These are phyloP conservation scores for Stigmatopora argus DNA, from an alignment of 2,113 vertebrate genomes.

Conservation along the genomic window DNA sequence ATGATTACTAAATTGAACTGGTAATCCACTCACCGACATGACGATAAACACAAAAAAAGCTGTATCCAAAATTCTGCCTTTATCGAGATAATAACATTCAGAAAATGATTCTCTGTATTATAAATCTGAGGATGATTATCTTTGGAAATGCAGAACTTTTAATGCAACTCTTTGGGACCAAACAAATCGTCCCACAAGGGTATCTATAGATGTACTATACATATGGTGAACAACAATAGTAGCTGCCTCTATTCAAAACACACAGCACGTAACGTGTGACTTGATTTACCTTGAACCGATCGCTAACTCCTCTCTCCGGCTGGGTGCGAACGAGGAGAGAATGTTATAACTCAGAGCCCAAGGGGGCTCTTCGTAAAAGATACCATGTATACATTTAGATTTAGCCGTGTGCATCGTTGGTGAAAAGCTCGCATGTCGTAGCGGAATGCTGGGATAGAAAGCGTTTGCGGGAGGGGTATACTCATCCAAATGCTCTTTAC, in stretches of 20 bases:
- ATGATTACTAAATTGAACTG: neutral
- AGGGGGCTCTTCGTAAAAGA: conserved; percentile 22
- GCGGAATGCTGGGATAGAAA: conserved; percentile 49
- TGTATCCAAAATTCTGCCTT: neutral
- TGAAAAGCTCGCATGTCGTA: conserved; percentile 7
- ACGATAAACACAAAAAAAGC: neutral
- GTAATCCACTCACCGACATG: neutral
- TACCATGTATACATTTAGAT: conserved; percentile 31
- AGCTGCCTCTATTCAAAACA: conserved; percentile 23
- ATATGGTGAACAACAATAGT: neutral
- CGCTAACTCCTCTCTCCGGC: conserved; percentile 69
- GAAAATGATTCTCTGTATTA: neutral
- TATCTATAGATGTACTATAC: neutral
- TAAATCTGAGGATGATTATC: neutral
- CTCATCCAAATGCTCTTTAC: conserved; percentile 12
- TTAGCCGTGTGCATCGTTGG: neutral
- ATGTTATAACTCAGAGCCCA: conserved; percentile 53
- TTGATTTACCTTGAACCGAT: conserved; percentile 71
- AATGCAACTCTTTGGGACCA: neutral
- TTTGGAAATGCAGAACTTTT: neutral
- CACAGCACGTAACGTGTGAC: conserved; percentile 26
- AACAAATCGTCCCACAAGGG: neutral
- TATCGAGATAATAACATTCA: neutral
- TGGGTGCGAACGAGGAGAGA: conserved; percentile 66
- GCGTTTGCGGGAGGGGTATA: conserved; percentile 26